Evolutionary conservation across 2,113 vertebrate genomes (phyloP).

Genomic region (Merops nubicus): DNA sequence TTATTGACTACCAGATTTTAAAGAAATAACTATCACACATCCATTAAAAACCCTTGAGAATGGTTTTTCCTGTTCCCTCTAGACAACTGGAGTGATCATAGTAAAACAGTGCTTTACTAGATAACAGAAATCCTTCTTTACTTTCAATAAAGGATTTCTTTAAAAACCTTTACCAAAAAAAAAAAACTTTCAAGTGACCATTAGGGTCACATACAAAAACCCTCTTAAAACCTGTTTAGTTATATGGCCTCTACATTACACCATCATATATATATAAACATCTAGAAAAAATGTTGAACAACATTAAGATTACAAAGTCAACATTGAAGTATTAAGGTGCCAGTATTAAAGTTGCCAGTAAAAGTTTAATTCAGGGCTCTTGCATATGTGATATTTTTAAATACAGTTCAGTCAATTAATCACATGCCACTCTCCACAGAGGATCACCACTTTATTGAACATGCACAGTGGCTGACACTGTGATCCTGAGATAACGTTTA

Average conservation of each 20-base stretch:
- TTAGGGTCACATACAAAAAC: neutral
- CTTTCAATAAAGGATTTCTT: neutral
- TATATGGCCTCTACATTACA: neutral
- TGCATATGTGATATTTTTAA: neutral
- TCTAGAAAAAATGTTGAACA: neutral
- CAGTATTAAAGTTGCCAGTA: neutral
- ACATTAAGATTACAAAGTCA: neutral
- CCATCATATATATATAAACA: neutral
- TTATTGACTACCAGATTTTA: neutral
- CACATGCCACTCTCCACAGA: neutral
- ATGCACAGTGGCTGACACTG: neutral
- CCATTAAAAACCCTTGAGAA: neutral
- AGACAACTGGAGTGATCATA: neutral
- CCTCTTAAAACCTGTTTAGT: neutral
- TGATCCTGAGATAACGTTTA: neutral
- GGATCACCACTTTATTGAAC: neutral
- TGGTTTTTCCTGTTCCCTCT: neutral
- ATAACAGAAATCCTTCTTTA: neutral
- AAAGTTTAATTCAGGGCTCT: neutral
- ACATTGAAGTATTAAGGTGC: neutral
- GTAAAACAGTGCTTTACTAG: neutral
- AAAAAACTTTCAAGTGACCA: neutral
- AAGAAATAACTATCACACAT: neutral
- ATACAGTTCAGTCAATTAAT: neutral
- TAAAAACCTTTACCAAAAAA: neutral